phyloP scores from a whole-genome alignment of 1,140 invertebrate genomes.

The Pectinophora gossypiella region DNA sequence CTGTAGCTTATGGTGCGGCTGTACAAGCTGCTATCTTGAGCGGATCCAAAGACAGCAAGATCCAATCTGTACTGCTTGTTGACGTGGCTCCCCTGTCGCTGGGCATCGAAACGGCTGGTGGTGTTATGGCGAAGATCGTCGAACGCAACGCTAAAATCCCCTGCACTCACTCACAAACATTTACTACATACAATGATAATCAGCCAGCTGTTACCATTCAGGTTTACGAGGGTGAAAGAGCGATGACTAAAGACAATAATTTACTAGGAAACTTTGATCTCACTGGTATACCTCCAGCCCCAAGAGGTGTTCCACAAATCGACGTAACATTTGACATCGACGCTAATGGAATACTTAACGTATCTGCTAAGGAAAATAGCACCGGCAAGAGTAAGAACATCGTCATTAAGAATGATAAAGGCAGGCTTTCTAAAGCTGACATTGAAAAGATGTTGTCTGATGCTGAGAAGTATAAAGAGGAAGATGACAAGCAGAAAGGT shows the following conservation, averaged over 20 bases:
- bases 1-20: conserved; percentile 72
- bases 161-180: conserved; percentile 78
- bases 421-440: conserved; percentile 90
- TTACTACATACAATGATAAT: conserved; percentile 82
- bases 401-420: conserved; percentile 96
- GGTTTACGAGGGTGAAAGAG: conserved; percentile 82
- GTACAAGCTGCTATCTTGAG: conserved; percentile 69
- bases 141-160: conserved; percentile 78
- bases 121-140: conserved; percentile 80
- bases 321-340: conserved; percentile 82
- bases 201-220: conserved; percentile 82
- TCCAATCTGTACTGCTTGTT: conserved; percentile 74
- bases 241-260: conserved; percentile 88
- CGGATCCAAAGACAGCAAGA: conserved; percentile 75
- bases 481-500: conserved; percentile 80
- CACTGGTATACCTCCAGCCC: conserved; percentile 88
- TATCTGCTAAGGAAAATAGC: conserved; percentile 77
- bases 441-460: conserved; percentile 93
- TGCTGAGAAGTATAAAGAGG: conserved; percentile 82
- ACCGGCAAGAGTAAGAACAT: conserved; percentile 87
- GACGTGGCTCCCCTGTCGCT: conserved; percentile 76
- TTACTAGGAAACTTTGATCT: conserved; percentile 86
- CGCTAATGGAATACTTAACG: conserved; percentile 84
- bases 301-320: conserved; percentile 86
- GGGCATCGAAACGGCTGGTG: conserved; percentile 78